phyloP scores from a whole-genome alignment of 2,797 vertebrate genomes.

The Amblyopsis hoosieri region DNA sequence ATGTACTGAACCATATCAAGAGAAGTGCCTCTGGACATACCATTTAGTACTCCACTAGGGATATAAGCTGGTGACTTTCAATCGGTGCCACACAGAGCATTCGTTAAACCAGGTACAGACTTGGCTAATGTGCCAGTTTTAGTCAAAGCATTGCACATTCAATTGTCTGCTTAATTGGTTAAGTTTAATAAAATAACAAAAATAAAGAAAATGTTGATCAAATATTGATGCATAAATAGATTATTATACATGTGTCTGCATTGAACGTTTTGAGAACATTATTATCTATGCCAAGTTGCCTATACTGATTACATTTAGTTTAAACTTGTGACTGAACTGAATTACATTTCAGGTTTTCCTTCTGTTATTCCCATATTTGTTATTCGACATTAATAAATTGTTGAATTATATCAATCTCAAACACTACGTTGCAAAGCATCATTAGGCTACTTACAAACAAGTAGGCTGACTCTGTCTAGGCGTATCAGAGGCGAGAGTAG shows the following conservation, averaged over 20 bases:
- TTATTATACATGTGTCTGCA: neutral
- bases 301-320: neutral
- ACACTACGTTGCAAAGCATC: too few species aligned
- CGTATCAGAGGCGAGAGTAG: constrained; percentile 41
- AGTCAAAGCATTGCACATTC: constrained; percentile 23
- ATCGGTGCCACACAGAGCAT: constrained; percentile 46
- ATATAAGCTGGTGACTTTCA: constrained; percentile 61
- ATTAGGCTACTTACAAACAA: constrained; percentile 35
- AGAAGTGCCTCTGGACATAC: constrained; percentile 50
- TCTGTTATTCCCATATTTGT: neutral
- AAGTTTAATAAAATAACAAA: constrained; percentile 5
- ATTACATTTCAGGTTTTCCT: too few species aligned
- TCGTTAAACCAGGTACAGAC: constrained; percentile 52
- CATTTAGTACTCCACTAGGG: constrained; percentile 56
- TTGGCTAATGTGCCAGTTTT: constrained; percentile 33
- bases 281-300: neutral
- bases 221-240: neutral
- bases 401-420: too few species aligned
- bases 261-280: neutral
- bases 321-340: too few species aligned
- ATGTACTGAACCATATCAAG: constrained; percentile 59
- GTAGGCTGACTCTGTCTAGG: constrained; percentile 40
- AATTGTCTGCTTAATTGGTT: constrained; percentile 23
- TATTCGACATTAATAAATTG: neutral
- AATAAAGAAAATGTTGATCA: neutral